phyloP scores from a whole-genome alignment of 2,113 vertebrate genomes.

The Leptodactylus fuscus region DNA sequence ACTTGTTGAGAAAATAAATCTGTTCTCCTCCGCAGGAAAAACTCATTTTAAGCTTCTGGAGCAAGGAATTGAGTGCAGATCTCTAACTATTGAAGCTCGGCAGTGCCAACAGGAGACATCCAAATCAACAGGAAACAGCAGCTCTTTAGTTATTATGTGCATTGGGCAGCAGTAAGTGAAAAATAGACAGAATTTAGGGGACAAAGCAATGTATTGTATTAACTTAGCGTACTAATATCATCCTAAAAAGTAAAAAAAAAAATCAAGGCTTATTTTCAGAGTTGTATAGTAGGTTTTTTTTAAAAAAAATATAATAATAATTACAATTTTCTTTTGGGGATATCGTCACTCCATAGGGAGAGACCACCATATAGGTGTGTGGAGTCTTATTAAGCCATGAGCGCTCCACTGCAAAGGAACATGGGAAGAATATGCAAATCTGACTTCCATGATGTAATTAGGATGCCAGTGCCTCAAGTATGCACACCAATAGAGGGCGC shows the following conservation, averaged over 20 bases:
- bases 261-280: neutral
- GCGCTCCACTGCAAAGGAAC: no score
- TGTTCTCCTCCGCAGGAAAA: conserved; percentile 41
- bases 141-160: conserved; percentile 6
- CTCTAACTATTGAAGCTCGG: conserved; percentile 19
- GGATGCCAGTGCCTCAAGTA: no score
- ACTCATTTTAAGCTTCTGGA: conserved; percentile 55
- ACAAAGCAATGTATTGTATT: neutral
- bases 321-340: neutral
- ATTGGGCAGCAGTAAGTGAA: neutral
- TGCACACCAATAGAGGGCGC: no score
- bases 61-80: conserved; percentile 36
- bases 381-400: no score
- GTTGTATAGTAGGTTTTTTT: neutral
- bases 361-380: no score
- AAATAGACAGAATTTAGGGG: neutral
- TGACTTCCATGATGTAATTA: no score
- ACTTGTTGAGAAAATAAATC: neutral
- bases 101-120: conserved; percentile 33
- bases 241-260: neutral
- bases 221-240: neutral
- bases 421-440: no score
- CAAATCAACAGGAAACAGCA: conserved; percentile 25
- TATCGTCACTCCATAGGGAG: no score
- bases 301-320: neutral